Evolutionary conservation across 2,113 vertebrate genomes (phyloP).

Genomic region (Coreoperca whiteheadi): DNA sequence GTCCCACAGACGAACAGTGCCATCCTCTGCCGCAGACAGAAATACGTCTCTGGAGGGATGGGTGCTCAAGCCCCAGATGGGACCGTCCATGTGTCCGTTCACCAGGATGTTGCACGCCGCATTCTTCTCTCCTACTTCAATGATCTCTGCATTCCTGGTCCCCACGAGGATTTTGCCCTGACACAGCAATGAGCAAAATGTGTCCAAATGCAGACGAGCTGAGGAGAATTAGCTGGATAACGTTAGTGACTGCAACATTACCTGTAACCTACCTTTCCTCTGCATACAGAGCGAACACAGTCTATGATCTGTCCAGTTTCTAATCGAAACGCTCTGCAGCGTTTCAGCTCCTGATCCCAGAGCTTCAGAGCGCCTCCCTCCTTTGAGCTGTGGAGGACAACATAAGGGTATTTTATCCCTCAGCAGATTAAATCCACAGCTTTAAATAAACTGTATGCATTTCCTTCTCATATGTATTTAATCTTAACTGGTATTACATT

Average conservation of each 20-base stretch:
- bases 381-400: conserved; percentile 87
- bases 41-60: conserved; percentile 94
- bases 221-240: accelerated
- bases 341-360: conserved; percentile 97
- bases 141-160: conserved; percentile 96
- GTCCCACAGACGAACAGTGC: conserved; percentile 97
- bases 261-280: conserved; percentile 88
- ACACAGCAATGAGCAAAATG: conserved; percentile 25
- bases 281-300: conserved; percentile 94
- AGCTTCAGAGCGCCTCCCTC: conserved; percentile 97
- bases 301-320: conserved; percentile 95
- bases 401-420: neutral
- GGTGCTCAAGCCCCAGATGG: conserved; percentile 93
- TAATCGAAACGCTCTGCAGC: conserved; percentile 94
- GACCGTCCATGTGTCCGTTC: conserved; percentile 95
- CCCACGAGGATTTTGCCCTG: conserved; percentile 98
- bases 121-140: conserved; percentile 98
- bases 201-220: neutral
- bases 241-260: neutral
- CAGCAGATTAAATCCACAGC: neutral
- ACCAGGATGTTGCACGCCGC: conserved; percentile 96
- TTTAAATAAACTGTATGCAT: neutral
- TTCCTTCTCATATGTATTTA: neutral
- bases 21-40: conserved; percentile 96
- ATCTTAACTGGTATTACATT: neutral